Base-by-base conservation (phyloP, 2,113 vertebrate species). In the Meles meles region DNA sequence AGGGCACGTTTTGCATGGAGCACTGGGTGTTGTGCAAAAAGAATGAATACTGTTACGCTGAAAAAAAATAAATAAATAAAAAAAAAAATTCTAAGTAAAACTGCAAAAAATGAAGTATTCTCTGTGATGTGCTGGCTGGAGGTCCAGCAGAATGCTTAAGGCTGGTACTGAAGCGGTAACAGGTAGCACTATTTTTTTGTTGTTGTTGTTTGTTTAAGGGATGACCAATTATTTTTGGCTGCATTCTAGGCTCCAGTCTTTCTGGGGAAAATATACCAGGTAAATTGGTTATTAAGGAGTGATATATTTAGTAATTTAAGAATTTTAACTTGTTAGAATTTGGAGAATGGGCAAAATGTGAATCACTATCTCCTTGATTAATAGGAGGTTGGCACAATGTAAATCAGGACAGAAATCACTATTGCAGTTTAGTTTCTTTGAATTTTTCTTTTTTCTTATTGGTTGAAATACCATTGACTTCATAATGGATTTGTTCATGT, bases 261-360 rank as follows among this genome's bases (percentile, higher is more conserved):
- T 72, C 42, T 65, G 42, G 37, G 37, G 83, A 23, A 76, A 80
- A 96, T 61, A 11, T 6, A 86, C 7, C 25, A 81, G 29, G 80
- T 37, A 6, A 67, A n/a, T 74, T 88, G 52, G 14, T 80, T 88
- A 63, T 37, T 84, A 87, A 86, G 29, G 5, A 92, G 6, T 39
- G 13, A 85, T n/a, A 63, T 3, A n/a, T 13, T 96, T 71, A 90
- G 8, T 71, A 44, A 63, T 42, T 72, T 74, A 76, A 90, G n/a
- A 88, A 87, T 67, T 55, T 61, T 79, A 76, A 52, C 4, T 90
- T 76, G 34, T 76, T 94, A 95, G 90, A 79, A 89, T 93, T 74
- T 88, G 11, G 17, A 90, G n/a, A 91, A 31, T 80, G 49, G 31
- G 17, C 39, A 84, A 74, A 92, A 91, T 82, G 27, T 63, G 29